Evolutionary conservation across 2,113 vertebrate species (phyloP).

Genomic region (Pterocles gutturalis): DNA sequence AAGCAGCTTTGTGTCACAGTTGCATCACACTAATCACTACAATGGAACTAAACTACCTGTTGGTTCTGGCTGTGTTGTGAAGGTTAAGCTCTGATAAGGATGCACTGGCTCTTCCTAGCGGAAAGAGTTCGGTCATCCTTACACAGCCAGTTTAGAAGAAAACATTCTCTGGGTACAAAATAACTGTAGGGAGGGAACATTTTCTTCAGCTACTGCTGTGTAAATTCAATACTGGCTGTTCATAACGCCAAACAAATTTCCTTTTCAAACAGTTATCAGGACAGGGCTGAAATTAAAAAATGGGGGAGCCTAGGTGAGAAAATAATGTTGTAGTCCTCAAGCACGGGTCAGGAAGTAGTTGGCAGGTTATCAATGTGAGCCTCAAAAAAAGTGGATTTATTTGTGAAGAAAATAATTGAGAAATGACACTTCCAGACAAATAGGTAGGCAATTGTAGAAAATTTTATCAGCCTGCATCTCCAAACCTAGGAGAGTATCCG

Average conservation of each 20-base stretch:
- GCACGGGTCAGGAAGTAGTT: not conserved
- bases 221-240: slow-evolving; percentile 12
- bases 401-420: slow-evolving; percentile 16
- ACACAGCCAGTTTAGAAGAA: slow-evolving; percentile 3
- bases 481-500: not conserved
- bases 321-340: not conserved
- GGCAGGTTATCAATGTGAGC: not conserved
- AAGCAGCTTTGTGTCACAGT: not conserved
- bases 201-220: slow-evolving; percentile 8
- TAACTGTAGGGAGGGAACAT: not conserved
- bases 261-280: not conserved
- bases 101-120: not conserved
- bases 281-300: not conserved
- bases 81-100: not conserved
- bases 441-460: not conserved
- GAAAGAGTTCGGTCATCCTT: slow-evolving; percentile 20
- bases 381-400: not conserved
- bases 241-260: not conserved
- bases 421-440: not conserved
- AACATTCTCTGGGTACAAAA: not conserved
- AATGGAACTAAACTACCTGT: not conserved
- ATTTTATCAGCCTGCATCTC: not conserved
- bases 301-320: not conserved
- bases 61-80: slow-evolving; percentile 6
- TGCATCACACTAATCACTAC: not conserved